Evolutionary conservation across 2,888 invertebrate genomes (phyloP).

Genomic region (Elgonia sp.): DNA sequence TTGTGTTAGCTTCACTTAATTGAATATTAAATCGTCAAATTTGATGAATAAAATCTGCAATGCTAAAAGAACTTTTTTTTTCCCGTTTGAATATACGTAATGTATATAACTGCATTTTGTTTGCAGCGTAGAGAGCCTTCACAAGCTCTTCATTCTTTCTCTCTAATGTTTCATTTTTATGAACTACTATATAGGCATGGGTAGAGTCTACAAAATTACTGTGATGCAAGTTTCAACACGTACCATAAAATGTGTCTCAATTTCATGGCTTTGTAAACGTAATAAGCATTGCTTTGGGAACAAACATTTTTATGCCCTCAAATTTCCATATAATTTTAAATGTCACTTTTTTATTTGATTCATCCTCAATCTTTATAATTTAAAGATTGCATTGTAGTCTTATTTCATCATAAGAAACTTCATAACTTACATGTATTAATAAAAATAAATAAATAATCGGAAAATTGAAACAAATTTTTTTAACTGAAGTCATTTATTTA

Average conservation of each 20-base stretch:
- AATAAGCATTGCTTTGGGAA: slow-evolving; percentile 60
- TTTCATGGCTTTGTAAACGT: slow-evolving; percentile 71
- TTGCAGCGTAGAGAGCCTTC: slow-evolving; percentile 21
- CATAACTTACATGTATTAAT: no score
- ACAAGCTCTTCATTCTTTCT: slow-evolving; percentile 50
- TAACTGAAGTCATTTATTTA: no score
- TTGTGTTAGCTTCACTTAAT: no score
- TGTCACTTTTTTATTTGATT: no score
- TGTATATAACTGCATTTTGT: slow-evolving; percentile 52
- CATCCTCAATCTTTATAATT: no score
- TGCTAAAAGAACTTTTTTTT: slow-evolving; percentile 24
- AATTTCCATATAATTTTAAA: slow-evolving; percentile 25
- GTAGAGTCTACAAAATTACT: slow-evolving; percentile 66
- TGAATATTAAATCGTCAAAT: neutral
- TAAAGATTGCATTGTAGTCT: no score
- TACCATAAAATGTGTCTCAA: slow-evolving; percentile 71
- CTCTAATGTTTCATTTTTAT: slow-evolving; percentile 69
- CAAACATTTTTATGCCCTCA: slow-evolving; percentile 49
- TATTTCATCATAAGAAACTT: no score
- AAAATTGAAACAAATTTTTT: no score
- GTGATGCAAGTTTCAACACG: slow-evolving; percentile 59
- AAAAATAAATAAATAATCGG: no score
- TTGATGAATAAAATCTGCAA: neutral
- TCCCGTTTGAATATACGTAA: slow-evolving; percentile 29
- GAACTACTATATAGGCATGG: slow-evolving; percentile 56